A percentile compares a stretch with the other conserved stretches of the same genome.
phyloP scores from a whole-genome alignment of 2,888 invertebrate genomes.

The Flabesymbios commensalis region DNA sequence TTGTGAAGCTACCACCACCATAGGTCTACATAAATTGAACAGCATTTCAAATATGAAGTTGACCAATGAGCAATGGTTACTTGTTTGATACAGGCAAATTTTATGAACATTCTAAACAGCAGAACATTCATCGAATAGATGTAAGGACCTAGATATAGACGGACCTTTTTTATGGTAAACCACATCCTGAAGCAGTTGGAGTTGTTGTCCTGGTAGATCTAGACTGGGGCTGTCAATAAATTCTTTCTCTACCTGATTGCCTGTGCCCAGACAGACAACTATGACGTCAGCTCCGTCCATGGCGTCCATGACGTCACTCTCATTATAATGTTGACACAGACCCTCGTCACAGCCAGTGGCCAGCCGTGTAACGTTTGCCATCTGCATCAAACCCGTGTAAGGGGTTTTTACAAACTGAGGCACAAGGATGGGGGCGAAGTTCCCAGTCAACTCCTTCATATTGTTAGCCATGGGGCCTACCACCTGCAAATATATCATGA shows the following conservation, averaged over 20 bases:
- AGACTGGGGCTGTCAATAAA: conserved; percentile 22
- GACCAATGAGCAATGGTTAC: no score
- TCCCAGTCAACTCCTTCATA: conserved; percentile 29
- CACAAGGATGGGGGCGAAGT: conserved; percentile 27
- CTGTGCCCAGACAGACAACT: conserved; percentile 51
- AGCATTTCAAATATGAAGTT: no score
- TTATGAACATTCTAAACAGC: no score
- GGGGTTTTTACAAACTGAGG: conserved; percentile 24
- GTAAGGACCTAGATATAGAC: no score
- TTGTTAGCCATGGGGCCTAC: conserved; percentile 36
- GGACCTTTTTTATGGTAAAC: no score
- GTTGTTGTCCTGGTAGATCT: conserved; percentile 29
- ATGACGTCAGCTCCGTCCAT: conserved; percentile 36
- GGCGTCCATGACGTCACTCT: neutral
- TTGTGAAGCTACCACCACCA: no score
- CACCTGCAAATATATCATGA: conserved; percentile 25
- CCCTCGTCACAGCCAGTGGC: conserved; percentile 26
- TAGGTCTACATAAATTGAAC: no score
- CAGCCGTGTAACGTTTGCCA: conserved; percentile 8
- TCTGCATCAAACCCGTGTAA: conserved; percentile 19
- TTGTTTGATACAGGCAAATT: no score
- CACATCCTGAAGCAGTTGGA: conserved; percentile 31
- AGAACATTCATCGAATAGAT: no score
- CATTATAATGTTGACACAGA: conserved; percentile 13
- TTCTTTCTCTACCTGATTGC: conserved; percentile 22